Conservation (phyloP, 2,888 invertebrate genomes). For the Rotaria socialis region DNA sequence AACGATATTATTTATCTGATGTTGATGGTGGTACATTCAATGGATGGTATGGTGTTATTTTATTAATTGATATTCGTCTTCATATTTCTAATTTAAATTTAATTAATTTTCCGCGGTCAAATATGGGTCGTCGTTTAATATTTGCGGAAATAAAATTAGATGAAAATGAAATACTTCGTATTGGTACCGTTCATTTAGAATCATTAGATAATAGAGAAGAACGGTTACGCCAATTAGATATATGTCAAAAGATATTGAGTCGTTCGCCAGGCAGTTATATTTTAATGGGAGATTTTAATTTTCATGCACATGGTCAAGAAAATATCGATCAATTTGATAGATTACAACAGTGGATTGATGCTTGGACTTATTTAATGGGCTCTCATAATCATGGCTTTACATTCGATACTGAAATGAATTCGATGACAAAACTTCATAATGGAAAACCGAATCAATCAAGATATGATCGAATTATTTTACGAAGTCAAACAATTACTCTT, state of each 20-base stretch:
- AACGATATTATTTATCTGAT: neutral
- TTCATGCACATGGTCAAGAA: neutral
- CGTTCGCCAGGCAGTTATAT: neutral
- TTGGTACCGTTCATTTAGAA: conserved; percentile 25
- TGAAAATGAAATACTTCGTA: neutral
- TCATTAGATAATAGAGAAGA: neutral
- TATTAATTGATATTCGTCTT: neutral
- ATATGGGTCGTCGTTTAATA: neutral
- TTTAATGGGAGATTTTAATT: conserved; percentile 23
- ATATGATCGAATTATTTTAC: conserved; percentile 22
- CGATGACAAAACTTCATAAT: neutral
- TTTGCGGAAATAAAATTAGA: neutral
- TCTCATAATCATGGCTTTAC: neutral
- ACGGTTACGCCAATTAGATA: neutral
- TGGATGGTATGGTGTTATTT: neutral
- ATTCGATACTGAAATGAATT: neutral
- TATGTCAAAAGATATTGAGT: neutral
- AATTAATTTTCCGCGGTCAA: neutral
- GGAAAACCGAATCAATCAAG: neutral
- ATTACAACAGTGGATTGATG: neutral
- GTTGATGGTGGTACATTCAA: neutral
- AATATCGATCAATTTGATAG: neutral
- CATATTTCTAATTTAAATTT: neutral
- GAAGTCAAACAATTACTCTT: neutral
- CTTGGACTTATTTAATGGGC: neutral